Conservation (phyloP, 2,888 invertebrate genomes). For the Rutpela maculata region DNA sequence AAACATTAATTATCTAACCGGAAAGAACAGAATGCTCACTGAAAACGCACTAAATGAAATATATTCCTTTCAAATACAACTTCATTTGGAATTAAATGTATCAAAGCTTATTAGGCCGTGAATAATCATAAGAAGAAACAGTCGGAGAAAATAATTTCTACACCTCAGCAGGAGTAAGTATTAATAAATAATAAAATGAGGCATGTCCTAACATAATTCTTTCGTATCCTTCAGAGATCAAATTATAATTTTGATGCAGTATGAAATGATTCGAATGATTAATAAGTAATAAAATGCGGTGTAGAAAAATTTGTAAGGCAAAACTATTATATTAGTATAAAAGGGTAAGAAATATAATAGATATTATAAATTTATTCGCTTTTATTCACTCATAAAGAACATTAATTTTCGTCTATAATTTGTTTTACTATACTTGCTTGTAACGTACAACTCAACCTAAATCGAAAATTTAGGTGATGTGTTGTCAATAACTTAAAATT, state of each 20-base stretch:
- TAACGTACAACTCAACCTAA: conserved; percentile 18
- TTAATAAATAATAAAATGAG: background rate
- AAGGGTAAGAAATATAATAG: conserved; percentile 12
- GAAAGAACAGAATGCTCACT: too few relatives aligned
- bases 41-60: too few relatives aligned
- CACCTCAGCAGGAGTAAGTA: conserved; percentile 2
- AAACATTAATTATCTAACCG: too few relatives aligned
- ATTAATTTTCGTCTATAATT: conserved; percentile 29
- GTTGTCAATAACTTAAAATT: conserved; percentile 1
- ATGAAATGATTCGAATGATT: background rate
- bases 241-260: conserved; percentile 4
- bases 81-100: background rate
- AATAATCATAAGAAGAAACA: background rate
- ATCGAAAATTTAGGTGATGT: conserved; percentile 28
- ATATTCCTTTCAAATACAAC: too few relatives aligned
- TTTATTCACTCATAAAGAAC: conserved; percentile 25
- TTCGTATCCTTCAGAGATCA: background rate
- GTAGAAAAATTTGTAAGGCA: conserved; percentile 13
- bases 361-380: conserved; percentile 14
- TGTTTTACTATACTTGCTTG: conserved; percentile 34
- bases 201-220: background rate
- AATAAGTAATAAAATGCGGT: background rate
- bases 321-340: conserved; percentile 16
- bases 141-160: background rate
- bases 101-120: background rate